These are phyloP conservation scores for Xanthorhoe designata DNA, from an alignment of 2,888 invertebrate species.

Conservation along the genomic window DNA sequence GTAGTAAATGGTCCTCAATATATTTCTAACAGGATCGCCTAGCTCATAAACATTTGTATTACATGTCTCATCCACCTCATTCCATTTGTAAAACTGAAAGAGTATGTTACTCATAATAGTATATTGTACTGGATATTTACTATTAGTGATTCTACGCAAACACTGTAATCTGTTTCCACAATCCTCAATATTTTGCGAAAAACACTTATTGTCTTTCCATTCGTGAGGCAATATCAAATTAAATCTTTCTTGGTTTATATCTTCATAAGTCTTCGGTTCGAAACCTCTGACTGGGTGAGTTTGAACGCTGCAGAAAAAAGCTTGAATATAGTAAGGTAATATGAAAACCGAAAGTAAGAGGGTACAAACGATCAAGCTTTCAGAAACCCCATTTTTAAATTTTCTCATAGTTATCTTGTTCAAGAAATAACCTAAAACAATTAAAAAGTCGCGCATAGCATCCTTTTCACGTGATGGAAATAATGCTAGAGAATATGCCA, in stretches of 20 bases:
- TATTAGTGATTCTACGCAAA: slow-evolving; percentile 42
- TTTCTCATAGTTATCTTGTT: slow-evolving; percentile 44
- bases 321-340: slow-evolving; percentile 52
- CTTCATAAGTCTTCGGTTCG: slow-evolving; percentile 42
- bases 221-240: slow-evolving; percentile 32
- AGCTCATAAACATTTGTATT: slow-evolving; percentile 43
- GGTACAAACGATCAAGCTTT: slow-evolving; percentile 44
- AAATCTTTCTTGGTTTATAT: slow-evolving; percentile 34
- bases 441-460: slow-evolving; percentile 44
- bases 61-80: slow-evolving; percentile 45
- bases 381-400: slow-evolving; percentile 40
- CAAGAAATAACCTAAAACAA: slow-evolving; percentile 55
- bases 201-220: background rate
- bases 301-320: slow-evolving; percentile 48
- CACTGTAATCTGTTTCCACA: slow-evolving; percentile 50
- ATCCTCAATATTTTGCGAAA: background rate
- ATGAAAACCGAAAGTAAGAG: slow-evolving; percentile 51
- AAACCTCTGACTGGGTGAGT: slow-evolving; percentile 49
- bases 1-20: slow-evolving; percentile 50
- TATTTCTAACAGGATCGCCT: slow-evolving; percentile 35
- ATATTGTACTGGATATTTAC: slow-evolving; percentile 37
- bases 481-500: slow-evolving; percentile 40
- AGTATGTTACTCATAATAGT: slow-evolving; percentile 44
- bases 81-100: slow-evolving; percentile 43
- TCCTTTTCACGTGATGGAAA: slow-evolving; percentile 45